Percentiles rank a stretch among this genome's conserved stretches.
These are phyloP conservation scores for Laodelphax striatellus DNA, from an alignment of 1,140 invertebrate species.

Conservation along the genomic window DNA sequence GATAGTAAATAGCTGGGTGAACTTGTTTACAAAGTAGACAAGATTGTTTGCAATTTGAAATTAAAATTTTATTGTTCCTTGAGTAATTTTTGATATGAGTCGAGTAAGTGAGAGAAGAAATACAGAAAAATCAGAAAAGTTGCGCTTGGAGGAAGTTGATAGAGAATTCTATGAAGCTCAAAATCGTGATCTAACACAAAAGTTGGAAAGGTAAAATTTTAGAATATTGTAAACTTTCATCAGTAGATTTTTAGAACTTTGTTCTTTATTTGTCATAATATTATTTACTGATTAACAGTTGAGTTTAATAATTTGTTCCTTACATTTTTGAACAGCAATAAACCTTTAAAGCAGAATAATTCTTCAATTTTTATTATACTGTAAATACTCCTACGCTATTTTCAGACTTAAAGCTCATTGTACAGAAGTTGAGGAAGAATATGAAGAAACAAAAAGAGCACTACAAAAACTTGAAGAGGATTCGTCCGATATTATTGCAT, in stretches of 20 bases:
- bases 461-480: conserved; percentile 64
- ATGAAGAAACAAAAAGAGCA: conserved; percentile 49
- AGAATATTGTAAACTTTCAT: too few species aligned
- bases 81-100: conserved; percentile 27
- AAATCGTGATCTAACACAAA: conserved; percentile 62
- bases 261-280: too few species aligned
- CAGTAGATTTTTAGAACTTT: too few species aligned
- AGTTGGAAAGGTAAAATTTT: conserved; percentile 47
- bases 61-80: too few species aligned
- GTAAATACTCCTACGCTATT: background rate
- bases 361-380: too few species aligned
- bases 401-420: conserved; percentile 51
- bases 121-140: conserved; percentile 35
- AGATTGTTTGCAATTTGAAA: too few species aligned
- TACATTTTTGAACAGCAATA: too few species aligned
- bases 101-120: conserved; percentile 32
- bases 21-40: too few species aligned
- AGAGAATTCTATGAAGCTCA: conserved; percentile 64
- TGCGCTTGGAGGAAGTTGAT: conserved; percentile 40
- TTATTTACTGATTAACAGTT: too few species aligned
- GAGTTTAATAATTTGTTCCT: too few species aligned
- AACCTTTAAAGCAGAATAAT: too few species aligned
- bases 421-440: conserved; percentile 57
- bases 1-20: background rate
- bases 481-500: conserved; percentile 66